Base-by-base conservation (phyloP, 2,888 invertebrate species). In the Caenorhabditis zanzibari region DNA sequence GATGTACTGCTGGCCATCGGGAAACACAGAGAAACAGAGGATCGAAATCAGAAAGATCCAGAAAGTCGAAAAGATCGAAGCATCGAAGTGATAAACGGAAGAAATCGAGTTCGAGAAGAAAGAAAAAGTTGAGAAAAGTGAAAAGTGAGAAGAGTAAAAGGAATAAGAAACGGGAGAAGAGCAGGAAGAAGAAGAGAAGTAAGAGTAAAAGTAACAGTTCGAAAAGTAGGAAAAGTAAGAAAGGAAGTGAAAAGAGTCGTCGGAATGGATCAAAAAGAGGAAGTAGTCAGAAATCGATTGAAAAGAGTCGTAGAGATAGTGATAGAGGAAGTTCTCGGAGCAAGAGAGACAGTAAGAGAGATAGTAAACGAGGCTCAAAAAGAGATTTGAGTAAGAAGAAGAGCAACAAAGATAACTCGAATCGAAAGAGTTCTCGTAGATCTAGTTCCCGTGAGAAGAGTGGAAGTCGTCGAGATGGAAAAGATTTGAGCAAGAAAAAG, bases 71-170 rank as follows among this genome's bases (percentile, higher is more conserved):
- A 66, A 16, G 68, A 38, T 38, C 38, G 6, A 68, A 54, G 14
- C 5, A 35, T 38, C 68, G 54, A n/a, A 54, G 68, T 66, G 66
- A 49, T 52, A 49, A 64, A 47, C 19, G 22, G 19, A 19, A 38
- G 54, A 68, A 68, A 7, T 38, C 52, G 54, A 54, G 54, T 38
- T 68, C 68, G 9, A 35, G 35, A 52, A 22, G 38, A 38, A 54
- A 54, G 41, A 68, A 68, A 12, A 68, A 68, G 35, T 68, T 68
- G 68, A 68, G 68, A 68, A 68, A 68, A 66, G 66, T 66, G 35
- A 66, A 66, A 0, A 35, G 52, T 32, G 66, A 66, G 4, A 66
- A 47, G 28, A 52, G 52, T 19, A n/a, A 38, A 38, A 68, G 54
- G 52, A 52, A 49, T 24, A 22, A 41, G 22, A 61, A 41, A 44